Percentiles rank a stretch among this genome's conserved stretches.
These are phyloP conservation scores for Chironomus tentans DNA, from an alignment of 2,888 invertebrate species.

Conservation along the genomic window DNA sequence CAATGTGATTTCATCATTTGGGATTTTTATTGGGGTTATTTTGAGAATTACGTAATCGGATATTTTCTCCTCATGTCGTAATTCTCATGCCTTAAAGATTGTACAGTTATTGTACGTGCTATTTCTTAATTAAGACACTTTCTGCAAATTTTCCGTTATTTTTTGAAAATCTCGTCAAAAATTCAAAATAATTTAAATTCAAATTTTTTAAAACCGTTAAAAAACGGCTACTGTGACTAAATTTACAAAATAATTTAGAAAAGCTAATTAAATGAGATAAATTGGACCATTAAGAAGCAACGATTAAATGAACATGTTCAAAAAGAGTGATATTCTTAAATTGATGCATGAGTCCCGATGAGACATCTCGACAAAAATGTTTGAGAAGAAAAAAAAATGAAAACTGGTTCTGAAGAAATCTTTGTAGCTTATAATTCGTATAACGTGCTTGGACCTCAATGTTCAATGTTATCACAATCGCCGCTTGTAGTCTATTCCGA, in stretches of 20 bases:
- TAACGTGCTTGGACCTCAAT: neutral
- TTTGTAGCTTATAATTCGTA: neutral
- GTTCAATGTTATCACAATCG: slow-evolving; percentile 1
- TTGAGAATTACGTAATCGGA: neutral
- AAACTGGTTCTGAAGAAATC: slow-evolving; percentile 24
- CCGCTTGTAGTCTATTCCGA: neutral
- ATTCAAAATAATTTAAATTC: too few species aligned
- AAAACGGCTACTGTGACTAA: too few species aligned
- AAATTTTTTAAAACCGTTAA: too few species aligned
- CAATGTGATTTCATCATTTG: slow-evolving; percentile 21
- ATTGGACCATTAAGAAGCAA: too few species aligned
- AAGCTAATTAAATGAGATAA: too few species aligned
- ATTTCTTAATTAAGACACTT: neutral
- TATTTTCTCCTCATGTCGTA: neutral
- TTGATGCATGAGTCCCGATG: slow-evolving; percentile 1
- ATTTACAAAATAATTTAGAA: too few species aligned
- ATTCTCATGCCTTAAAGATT: neutral
- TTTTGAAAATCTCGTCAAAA: too few species aligned
- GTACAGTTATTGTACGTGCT: neutral
- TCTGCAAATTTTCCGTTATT: too few species aligned
- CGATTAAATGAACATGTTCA: too few species aligned
- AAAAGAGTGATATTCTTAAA: too few species aligned
- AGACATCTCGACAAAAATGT: neutral
- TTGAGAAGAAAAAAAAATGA: slow-evolving; percentile 7
- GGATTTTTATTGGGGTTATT: slow-evolving; percentile 9